phyloP scores from a whole-genome alignment of 2,888 invertebrate species.

The Trissonchulus sp. region DNA sequence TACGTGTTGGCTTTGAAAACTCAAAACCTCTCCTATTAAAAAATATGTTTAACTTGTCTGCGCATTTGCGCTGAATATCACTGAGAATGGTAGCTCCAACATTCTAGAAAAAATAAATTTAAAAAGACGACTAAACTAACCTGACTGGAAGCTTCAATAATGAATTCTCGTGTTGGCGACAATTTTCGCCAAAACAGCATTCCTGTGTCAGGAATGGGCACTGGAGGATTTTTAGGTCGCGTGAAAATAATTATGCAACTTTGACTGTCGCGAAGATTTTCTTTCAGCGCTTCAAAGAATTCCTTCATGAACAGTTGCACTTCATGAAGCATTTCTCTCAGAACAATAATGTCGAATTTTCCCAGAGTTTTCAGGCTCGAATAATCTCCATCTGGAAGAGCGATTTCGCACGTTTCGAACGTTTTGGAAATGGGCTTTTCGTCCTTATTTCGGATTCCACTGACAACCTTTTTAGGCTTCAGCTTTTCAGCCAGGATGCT shows the following conservation, averaged over 20 bases:
- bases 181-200: conserved; percentile 29
- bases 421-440: not conserved
- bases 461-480: conserved; percentile 24
- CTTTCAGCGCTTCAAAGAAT: conserved; percentile 24
- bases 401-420: not conserved
- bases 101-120: too few relatives aligned
- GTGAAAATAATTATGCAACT: conserved; percentile 24
- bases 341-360: conserved; percentile 30
- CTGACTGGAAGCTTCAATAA: conserved; percentile 21
- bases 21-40: too few relatives aligned
- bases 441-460: conserved; percentile 17
- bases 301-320: not conserved
- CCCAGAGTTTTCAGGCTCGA: conserved; percentile 26
- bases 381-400: not conserved
- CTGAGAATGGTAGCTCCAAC: too few relatives aligned
- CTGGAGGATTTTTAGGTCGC: conserved; percentile 33
- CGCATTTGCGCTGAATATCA: too few relatives aligned
- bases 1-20: too few relatives aligned
- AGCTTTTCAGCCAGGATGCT: conserved; percentile 17
- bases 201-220: conserved; percentile 31
- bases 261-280: not conserved
- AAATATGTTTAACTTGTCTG: too few relatives aligned
- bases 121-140: too few relatives aligned
- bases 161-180: conserved; percentile 29
- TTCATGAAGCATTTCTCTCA: conserved; percentile 32